Base-by-base conservation (phyloP, 2,113 vertebrate species). In the Hyaena hyaena region DNA sequence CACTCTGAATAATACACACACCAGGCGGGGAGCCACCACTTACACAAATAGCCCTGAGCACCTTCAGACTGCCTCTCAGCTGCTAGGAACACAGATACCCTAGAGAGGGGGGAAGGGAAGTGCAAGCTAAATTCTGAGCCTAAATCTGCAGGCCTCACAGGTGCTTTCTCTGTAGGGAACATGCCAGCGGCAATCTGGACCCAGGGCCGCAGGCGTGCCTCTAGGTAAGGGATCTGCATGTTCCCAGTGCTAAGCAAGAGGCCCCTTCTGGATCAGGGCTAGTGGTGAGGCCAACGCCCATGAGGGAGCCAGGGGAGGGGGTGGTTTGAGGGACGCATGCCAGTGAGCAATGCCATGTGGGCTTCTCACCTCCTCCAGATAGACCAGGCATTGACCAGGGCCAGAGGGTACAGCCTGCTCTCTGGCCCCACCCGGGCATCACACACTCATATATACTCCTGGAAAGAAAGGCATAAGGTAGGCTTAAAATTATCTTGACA, bases 351-450 rank as follows among this genome's bases (percentile, higher is more conserved):
- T 71, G 28, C 35, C 17, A 7, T 2, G 4, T 45, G n/a, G 26
- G n/a, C 43, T 48, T n/a, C 55, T 35, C 24, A 10, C 4, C 66
- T 79, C 4, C 16, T 58, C 74, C 39, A 19, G 14, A 26, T 19
- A 48, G 26, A 77, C 23, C 12, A n/a, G 26, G 39, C 33, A 19
- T 53, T 14, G 21, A 31, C 61, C 19, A 77, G n/a, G 43, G n/a
- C 1, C 0, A 0, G 4, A 0, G 8, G 35, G 3, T 16, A 1
- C 9, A 53, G 4, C 26, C 11, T 31, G 48, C 5, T 39, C 12
- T n/a, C 26, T 8, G 14, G 12, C 10, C 28, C 48, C 55, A 31
- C n/a, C 15, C 53, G 19, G 4, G 35, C 23, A 61, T 61, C 55
- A n/a, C 43, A 89, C 1, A 31, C 35, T 86, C 5, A 8, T 19